Conservation (phyloP, 2,113 vertebrate species). For the Myotis yumanensis region DNA sequence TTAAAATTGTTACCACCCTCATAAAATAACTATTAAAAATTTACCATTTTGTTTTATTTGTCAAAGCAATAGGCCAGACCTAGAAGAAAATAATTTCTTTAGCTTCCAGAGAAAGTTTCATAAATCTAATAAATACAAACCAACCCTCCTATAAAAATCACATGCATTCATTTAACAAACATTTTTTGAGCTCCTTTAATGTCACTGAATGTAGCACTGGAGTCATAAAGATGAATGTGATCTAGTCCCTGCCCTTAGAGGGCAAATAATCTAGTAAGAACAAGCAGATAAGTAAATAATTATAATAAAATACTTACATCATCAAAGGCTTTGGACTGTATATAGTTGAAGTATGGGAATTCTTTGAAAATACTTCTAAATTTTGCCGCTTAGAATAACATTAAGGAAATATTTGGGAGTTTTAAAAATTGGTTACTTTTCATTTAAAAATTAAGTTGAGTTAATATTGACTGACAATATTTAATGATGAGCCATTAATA, state of each 20-base stretch:
- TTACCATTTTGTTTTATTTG: conserved; percentile 17
- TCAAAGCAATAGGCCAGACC: conserved; percentile 37
- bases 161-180: conserved; percentile 5
- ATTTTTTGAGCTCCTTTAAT: conserved; percentile 34
- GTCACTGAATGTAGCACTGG: background rate
- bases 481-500: conserved; percentile 29
- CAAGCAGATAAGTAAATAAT: conserved; percentile 30
- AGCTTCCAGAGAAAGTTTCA: conserved; percentile 38
- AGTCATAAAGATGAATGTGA: conserved; percentile 35
- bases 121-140: conserved; percentile 44
- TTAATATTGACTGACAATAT: background rate
- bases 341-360: conserved; percentile 98
- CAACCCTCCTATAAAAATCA: conserved; percentile 1
- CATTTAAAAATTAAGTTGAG: conserved; percentile 50
- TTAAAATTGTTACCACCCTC: conserved; percentile 2
- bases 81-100: conserved; percentile 49
- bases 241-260: background rate
- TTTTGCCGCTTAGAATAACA: conserved; percentile 85
- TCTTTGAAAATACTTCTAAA: conserved; percentile 95
- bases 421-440: conserved; percentile 50
- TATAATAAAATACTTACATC: conserved; percentile 89
- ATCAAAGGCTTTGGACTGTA: conserved; percentile 96
- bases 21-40: conserved; percentile 57
- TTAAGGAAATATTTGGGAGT: conserved; percentile 83
- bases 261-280: conserved; percentile 39